These are phyloP conservation scores for Chroicocephalus ridibundus DNA, from an alignment of 2,113 vertebrate genomes.

Conservation along the genomic window DNA sequence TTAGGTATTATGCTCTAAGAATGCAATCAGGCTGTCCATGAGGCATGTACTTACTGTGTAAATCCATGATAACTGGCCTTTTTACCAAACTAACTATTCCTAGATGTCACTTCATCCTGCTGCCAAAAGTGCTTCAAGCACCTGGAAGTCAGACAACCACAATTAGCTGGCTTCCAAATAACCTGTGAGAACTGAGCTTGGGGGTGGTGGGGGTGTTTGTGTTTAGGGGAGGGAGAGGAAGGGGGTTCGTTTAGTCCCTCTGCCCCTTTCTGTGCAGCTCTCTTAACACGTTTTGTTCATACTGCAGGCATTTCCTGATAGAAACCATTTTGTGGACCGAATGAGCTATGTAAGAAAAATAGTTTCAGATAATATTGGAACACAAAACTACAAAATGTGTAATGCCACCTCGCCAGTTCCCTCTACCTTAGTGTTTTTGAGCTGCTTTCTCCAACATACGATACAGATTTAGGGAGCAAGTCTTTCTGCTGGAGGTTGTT, in stretches of 20 bases:
- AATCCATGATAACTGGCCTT: neutral
- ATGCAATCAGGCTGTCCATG: neutral
- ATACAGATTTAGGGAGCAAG: neutral
- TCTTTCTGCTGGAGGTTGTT: neutral
- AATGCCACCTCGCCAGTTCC: neutral
- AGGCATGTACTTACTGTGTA: neutral
- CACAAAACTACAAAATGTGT: neutral
- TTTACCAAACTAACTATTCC: neutral
- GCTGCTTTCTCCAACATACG: neutral
- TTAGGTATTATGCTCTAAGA: neutral
- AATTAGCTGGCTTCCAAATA: neutral
- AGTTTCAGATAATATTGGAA: neutral
- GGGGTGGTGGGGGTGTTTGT: neutral
- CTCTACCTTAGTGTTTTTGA: neutral
- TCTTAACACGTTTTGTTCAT: neutral
- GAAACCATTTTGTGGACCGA: neutral
- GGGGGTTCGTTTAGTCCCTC: neutral
- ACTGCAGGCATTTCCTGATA: neutral
- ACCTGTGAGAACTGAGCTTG: accelerated
- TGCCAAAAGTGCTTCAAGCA: neutral
- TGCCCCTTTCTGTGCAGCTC: neutral
- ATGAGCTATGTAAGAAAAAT: neutral
- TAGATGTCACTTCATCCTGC: neutral
- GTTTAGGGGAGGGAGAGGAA: neutral
- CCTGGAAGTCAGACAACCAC: neutral